Evolutionary conservation across 1,140 invertebrate genomes (phyloP).

Genomic region (Cotesia typhae): DNA sequence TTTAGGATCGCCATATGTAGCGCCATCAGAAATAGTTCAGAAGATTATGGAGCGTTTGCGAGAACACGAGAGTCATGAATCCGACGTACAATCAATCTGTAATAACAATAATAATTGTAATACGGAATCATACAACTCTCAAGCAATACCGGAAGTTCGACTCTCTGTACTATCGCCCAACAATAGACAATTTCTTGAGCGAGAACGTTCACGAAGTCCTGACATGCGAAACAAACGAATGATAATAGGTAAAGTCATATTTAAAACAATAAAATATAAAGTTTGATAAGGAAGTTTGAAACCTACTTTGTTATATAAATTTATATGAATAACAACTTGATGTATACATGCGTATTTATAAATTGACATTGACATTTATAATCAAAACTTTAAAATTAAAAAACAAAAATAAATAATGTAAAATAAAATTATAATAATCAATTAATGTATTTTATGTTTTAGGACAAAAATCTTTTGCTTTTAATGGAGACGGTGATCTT

Average conservation of each 20-base stretch:
- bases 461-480: slow-evolving; percentile 68
- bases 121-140: slow-evolving; percentile 42
- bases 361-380: too few relatives aligned
- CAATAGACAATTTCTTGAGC: slow-evolving; percentile 67
- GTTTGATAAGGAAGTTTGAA: slow-evolving; percentile 3
- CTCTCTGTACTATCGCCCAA: slow-evolving; percentile 66
- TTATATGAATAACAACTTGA: not conserved
- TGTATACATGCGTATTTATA: not conserved
- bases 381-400: slow-evolving; percentile 6
- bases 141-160: slow-evolving; percentile 45
- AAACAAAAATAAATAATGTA: not conserved
- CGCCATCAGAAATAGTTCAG: slow-evolving; percentile 69
- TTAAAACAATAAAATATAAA: not conserved
- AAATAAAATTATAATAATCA: not conserved
- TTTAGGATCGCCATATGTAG: slow-evolving; percentile 66
- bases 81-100: slow-evolving; percentile 44
- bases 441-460: slow-evolving; percentile 29
- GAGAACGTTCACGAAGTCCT: slow-evolving; percentile 63
- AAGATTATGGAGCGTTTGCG: slow-evolving; percentile 70
- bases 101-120: slow-evolving; percentile 29
- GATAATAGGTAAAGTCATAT: slow-evolving; percentile 59
- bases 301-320: slow-evolving; percentile 7
- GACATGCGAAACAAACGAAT: slow-evolving; percentile 64
- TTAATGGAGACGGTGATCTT: slow-evolving; percentile 65
- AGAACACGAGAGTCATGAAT: slow-evolving; percentile 64